A percentile compares a stretch with the other conserved stretches of the same genome.
Evolutionary conservation across 2,113 vertebrate genomes (phyloP).

Genomic region (Sporophila hypoxantha): DNA sequence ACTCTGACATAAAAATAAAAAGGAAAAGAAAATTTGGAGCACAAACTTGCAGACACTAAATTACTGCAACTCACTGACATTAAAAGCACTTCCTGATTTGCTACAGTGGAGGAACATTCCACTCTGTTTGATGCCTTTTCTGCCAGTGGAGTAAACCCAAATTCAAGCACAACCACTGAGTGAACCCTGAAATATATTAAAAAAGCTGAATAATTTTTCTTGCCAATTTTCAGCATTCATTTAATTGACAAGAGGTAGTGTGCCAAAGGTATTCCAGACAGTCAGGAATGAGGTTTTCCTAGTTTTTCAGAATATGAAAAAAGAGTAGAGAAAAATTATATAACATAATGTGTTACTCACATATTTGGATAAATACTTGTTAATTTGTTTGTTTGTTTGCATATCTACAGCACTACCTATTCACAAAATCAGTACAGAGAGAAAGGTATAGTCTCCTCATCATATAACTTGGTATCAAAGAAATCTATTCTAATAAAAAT

Average conservation of each 20-base stretch:
- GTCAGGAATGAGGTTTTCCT: neutral
- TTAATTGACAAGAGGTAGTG: neutral
- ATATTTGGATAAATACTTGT: neutral
- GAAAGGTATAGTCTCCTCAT: neutral
- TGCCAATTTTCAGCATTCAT: neutral
- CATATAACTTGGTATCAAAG: neutral
- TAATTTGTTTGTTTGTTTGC: neutral
- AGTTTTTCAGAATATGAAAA: neutral
- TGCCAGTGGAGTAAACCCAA: neutral
- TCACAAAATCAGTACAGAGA: neutral
- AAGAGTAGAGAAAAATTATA: neutral
- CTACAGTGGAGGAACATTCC: neutral
- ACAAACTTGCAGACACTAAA: neutral
- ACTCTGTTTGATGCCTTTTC: neutral
- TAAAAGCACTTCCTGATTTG: neutral
- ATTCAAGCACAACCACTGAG: neutral
- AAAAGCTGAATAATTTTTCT: neutral
- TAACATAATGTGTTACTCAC: neutral
- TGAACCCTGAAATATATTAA: neutral
- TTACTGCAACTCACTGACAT: neutral
- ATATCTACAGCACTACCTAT: neutral
- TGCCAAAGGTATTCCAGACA: neutral
- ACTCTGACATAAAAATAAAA: neutral
- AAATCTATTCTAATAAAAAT: neutral
- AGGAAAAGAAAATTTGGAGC: neutral